These are phyloP conservation scores for Clarias fuscus DNA, from an alignment of 2,797 vertebrate species.

Conservation along the genomic window DNA sequence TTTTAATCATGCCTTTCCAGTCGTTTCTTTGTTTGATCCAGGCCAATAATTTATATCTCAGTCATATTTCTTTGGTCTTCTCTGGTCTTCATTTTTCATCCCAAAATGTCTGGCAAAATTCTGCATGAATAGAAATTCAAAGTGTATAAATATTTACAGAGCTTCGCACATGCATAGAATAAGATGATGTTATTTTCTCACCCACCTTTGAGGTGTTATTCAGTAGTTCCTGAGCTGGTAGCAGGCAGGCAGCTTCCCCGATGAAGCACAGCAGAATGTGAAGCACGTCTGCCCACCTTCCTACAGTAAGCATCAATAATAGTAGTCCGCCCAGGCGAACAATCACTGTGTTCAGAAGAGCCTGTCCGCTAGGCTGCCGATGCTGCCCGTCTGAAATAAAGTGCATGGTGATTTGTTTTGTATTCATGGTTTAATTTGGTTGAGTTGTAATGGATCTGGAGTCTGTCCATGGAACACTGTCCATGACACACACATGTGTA, in stretches of 20 bases:
- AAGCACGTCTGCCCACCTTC: constrained; percentile 85
- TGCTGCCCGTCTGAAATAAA: constrained; percentile 79
- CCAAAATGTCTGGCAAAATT: constrained; percentile 53
- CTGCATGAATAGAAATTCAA: constrained; percentile 57
- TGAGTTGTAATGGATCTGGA: neutral
- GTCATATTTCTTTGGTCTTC: constrained; percentile 45
- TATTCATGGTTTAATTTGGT: neutral
- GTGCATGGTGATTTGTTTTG: neutral
- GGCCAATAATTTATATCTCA: neutral
- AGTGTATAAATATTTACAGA: neutral
- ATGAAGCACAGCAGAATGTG: constrained; percentile 83
- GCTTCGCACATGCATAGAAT: neutral
- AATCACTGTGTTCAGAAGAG: constrained; percentile 75
- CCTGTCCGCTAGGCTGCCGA: constrained; percentile 64
- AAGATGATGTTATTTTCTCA: neutral
- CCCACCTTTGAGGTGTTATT: constrained; percentile 78
- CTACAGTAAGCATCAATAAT: constrained; percentile 89
- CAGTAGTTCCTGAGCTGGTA: constrained; percentile 72
- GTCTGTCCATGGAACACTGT: neutral
- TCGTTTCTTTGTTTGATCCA: too few species aligned
- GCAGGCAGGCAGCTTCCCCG: constrained; percentile 86
- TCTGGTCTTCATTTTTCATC: constrained; percentile 41
- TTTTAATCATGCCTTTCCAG: too few species aligned
- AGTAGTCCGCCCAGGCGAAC: constrained; percentile 86
- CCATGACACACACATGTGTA: neutral